Evolutionary conservation across 2,797 vertebrate species (phyloP).

Genomic region (Peromyscus nudipes): DNA sequence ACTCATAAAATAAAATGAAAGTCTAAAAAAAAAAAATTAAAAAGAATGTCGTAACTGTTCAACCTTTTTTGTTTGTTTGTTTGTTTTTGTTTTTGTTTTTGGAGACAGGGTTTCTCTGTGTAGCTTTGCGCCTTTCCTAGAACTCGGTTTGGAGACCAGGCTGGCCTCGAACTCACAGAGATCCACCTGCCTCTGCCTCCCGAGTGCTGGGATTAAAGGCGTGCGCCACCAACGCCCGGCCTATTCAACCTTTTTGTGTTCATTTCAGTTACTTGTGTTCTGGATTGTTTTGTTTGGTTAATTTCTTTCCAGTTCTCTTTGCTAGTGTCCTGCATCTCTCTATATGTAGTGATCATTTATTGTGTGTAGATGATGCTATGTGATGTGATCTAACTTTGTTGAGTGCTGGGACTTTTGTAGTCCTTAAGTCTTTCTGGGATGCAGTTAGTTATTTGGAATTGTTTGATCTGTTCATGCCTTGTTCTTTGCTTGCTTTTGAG

Average conservation of each 20-base stretch:
- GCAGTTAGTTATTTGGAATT: neutral
- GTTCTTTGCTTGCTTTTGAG: neutral
- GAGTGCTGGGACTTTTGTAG: neutral
- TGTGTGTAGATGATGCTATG: neutral
- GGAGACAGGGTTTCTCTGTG: too few relatives aligned
- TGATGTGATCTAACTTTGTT: neutral
- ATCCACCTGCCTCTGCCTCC: too few relatives aligned
- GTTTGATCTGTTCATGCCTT: neutral
- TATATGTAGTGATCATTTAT: neutral
- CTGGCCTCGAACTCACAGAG: too few relatives aligned
- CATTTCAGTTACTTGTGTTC: neutral
- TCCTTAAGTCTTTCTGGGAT: neutral
- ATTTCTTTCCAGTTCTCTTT: neutral
- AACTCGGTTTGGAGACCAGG: too few relatives aligned
- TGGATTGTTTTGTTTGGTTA: neutral
- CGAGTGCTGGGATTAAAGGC: too few relatives aligned
- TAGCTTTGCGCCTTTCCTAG: too few relatives aligned
- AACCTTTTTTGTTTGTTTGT: too few relatives aligned
- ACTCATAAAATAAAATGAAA: neutral
- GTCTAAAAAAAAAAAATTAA: neutral
- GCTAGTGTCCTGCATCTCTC: neutral
- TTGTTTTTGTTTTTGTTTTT: too few relatives aligned
- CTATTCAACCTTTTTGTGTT: neutral
- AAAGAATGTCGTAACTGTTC: too few relatives aligned
- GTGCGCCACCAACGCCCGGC: too few relatives aligned